These are phyloP conservation scores for Listronotus oregonensis DNA, from an alignment of 1,140 invertebrate genomes.

Conservation along the genomic window DNA sequence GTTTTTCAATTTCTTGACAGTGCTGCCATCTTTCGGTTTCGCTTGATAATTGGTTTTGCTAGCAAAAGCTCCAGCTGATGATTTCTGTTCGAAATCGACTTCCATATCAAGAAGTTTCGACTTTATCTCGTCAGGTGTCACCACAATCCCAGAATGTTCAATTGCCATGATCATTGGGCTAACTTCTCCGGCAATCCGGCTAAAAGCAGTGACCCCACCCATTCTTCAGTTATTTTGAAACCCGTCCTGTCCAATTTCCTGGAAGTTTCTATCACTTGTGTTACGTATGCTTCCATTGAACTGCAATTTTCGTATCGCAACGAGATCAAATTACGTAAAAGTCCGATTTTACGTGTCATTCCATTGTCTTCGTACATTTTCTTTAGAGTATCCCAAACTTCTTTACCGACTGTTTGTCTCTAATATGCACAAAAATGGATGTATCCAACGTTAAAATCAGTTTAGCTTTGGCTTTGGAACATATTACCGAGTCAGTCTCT, in stretches of 20 bases:
- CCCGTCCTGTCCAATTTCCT: slow-evolving; percentile 40
- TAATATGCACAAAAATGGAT: slow-evolving; percentile 35
- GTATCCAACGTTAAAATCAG: slow-evolving; percentile 36
- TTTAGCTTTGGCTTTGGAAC: slow-evolving; percentile 26
- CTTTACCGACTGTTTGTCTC: slow-evolving; percentile 14
- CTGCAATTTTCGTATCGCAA: slow-evolving; percentile 32
- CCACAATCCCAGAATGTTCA: slow-evolving; percentile 32
- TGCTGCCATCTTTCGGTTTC: slow-evolving; percentile 3
- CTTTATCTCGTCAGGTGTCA: slow-evolving; percentile 34
- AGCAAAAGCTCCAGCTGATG: slow-evolving; percentile 10
- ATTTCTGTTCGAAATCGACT: neutral
- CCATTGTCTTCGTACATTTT: slow-evolving; percentile 31
- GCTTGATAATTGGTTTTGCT: neutral
- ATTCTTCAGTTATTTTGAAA: slow-evolving; percentile 39
- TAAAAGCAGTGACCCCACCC: slow-evolving; percentile 28
- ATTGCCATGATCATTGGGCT: slow-evolving; percentile 31
- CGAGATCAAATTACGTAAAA: slow-evolving; percentile 41
- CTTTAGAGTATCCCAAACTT: slow-evolving; percentile 36
- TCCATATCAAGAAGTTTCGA: slow-evolving; percentile 34
- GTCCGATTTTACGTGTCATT: slow-evolving; percentile 31
- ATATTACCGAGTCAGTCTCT: slow-evolving; percentile 23
- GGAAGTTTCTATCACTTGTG: slow-evolving; percentile 39
- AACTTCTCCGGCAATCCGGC: slow-evolving; percentile 48
- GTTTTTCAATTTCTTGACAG: neutral
- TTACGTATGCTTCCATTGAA: slow-evolving; percentile 40